These are phyloP conservation scores for Bugula neritina DNA, from an alignment of 2,888 invertebrate species.

Conservation along the genomic window DNA sequence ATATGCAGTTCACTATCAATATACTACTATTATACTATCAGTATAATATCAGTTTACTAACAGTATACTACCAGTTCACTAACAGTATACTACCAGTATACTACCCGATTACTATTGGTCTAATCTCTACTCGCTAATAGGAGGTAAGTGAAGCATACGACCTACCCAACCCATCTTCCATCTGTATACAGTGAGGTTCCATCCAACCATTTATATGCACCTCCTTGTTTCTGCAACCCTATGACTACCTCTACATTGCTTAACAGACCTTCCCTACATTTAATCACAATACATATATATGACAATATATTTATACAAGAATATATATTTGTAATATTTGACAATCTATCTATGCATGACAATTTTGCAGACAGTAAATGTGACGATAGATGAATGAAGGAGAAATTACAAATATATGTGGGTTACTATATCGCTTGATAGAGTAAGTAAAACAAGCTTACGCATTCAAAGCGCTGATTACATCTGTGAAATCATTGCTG, in stretches of 20 bases:
- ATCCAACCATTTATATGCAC: background rate
- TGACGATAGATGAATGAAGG: background rate
- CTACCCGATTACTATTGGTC: too few relatives aligned
- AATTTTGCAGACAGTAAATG: background rate
- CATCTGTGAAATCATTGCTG: background rate
- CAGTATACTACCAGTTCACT: too few relatives aligned
- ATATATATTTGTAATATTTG: too few relatives aligned
- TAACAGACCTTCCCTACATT: background rate
- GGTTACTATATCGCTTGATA: background rate
- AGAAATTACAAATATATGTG: background rate
- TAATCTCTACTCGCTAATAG: too few relatives aligned
- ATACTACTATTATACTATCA: too few relatives aligned
- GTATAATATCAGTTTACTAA: too few relatives aligned
- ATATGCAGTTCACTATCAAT: too few relatives aligned
- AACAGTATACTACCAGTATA: too few relatives aligned
- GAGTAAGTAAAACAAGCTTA: background rate
- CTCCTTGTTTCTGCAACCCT: background rate
- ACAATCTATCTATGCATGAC: background rate
- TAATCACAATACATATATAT: too few relatives aligned
- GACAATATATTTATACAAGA: too few relatives aligned
- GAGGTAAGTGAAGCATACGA: too few relatives aligned
- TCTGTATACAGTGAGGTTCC: constrained; percentile 1
- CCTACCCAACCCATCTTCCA: constrained; percentile 16
- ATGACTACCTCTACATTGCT: background rate
- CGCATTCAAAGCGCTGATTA: background rate